Evolutionary conservation across 1,140 invertebrate species (phyloP).

Genomic region (Cyclargus thomasi): DNA sequence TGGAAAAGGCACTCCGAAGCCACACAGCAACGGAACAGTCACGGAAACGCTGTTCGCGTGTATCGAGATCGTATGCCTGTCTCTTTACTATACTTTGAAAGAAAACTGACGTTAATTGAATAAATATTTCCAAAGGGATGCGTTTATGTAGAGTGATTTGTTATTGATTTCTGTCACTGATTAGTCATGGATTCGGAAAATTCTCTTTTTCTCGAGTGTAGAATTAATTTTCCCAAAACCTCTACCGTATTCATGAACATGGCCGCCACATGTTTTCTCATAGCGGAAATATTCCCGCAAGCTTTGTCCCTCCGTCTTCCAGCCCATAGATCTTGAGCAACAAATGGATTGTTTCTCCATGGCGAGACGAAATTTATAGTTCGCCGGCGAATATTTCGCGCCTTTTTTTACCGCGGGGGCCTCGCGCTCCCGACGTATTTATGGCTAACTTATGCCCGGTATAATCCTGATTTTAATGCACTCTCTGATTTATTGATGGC

Average conservation of each 20-base stretch:
- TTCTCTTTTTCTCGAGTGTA: too few species aligned
- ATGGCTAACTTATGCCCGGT: conserved; percentile 67
- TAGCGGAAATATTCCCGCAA: neutral
- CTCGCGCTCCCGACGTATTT: conserved; percentile 57
- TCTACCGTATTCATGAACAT: neutral
- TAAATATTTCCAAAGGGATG: too few species aligned
- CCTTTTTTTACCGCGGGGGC: conserved; percentile 37
- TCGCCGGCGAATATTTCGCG: conserved; percentile 45
- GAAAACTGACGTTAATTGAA: too few species aligned
- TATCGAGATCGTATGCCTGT: neutral
- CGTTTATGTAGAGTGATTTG: neutral
- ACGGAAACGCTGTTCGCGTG: neutral
- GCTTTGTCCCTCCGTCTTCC: conserved; percentile 18
- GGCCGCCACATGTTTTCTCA: neutral
- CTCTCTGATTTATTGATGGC: conserved; percentile 57
- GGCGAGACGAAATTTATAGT: conserved; percentile 65
- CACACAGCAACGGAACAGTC: neutral
- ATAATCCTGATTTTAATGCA: conserved; percentile 72
- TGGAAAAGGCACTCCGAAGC: neutral
- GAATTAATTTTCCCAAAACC: too few species aligned
- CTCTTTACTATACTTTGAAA: too few species aligned
- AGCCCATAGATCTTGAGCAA: conserved; percentile 60
- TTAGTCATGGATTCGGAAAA: too few species aligned
- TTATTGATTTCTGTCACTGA: too few species aligned
- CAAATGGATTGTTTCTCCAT: conserved; percentile 67